Percentiles rank a stretch among this genome's conserved stretches.
phyloP scores from a whole-genome alignment of 2,797 vertebrate species.

The Sebastes glaucus region DNA sequence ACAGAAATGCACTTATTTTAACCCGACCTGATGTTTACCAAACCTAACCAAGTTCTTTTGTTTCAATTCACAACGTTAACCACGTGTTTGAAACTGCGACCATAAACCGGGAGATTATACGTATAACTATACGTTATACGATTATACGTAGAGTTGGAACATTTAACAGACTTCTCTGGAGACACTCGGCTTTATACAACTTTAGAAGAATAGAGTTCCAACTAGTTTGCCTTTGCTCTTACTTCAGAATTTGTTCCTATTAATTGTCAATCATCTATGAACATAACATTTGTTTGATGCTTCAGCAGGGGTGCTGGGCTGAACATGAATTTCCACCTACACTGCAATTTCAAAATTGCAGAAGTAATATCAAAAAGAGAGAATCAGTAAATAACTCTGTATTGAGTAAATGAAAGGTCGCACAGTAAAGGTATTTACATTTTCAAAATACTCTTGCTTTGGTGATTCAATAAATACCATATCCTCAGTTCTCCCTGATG shows the following conservation, averaged over 20 bases:
- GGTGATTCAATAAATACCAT: conserved; percentile 8
- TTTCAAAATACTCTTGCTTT: background rate
- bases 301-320: background rate
- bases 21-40: background rate
- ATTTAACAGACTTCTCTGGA: background rate
- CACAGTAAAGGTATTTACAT: background rate
- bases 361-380: background rate
- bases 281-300: background rate
- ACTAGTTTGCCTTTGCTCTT: background rate
- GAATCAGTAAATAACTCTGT: background rate
- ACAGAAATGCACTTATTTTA: too few relatives aligned
- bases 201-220: background rate
- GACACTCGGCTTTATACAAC: background rate
- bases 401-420: background rate
- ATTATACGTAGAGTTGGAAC: too few relatives aligned
- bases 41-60: background rate
- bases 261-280: background rate
- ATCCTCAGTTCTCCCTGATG: background rate
- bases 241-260: background rate
- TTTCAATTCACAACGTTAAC: background rate
- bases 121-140: too few relatives aligned
- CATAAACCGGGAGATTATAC: too few relatives aligned
- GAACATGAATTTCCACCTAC: background rate
- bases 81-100: background rate
- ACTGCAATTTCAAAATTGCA: background rate